These are phyloP conservation scores for Laspeyria flexula DNA, from an alignment of 2,888 invertebrate species.

Conservation along the genomic window DNA sequence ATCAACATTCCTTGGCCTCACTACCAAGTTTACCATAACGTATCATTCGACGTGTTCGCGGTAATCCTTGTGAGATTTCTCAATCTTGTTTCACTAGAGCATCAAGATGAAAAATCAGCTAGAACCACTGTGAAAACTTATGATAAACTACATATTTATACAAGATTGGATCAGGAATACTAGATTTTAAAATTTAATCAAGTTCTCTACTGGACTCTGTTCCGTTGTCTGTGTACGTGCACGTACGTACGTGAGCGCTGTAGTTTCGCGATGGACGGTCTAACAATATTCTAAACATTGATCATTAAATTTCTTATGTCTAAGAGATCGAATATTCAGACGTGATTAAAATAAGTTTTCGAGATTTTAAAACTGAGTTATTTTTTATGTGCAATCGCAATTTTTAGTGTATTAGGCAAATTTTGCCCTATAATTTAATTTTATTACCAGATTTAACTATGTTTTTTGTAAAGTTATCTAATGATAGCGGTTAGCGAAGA, in stretches of 20 bases:
- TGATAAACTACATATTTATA: conserved; percentile 75
- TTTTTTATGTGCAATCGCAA: conserved; percentile 13
- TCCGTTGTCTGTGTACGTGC: conserved; percentile 52
- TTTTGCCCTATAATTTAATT: conserved; percentile 20
- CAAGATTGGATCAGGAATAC: conserved; percentile 77
- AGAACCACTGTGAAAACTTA: conserved; percentile 75
- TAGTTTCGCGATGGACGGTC: conserved; percentile 67
- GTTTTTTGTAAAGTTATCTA: conserved; percentile 27
- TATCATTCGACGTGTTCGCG: conserved; percentile 56
- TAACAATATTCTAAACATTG: conserved; percentile 50
- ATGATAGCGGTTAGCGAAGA: conserved; percentile 31
- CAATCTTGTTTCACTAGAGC: conserved; percentile 58
- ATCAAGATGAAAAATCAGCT: conserved; percentile 72
- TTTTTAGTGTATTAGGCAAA: conserved; percentile 13
- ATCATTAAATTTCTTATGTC: conserved; percentile 54
- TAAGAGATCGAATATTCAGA: conserved; percentile 58
- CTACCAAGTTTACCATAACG: conserved; percentile 64
- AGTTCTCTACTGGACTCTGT: conserved; percentile 62
- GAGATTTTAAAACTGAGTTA: conserved; percentile 20
- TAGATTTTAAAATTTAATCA: conserved; percentile 66
- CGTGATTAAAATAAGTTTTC: conserved; percentile 35
- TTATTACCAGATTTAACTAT: conserved; percentile 17
- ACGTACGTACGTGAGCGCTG: conserved; percentile 24
- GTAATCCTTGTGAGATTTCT: conserved; percentile 49
- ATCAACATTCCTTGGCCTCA: conserved; percentile 55